Conservation (phyloP, 2,888 invertebrate species). For the Napeogenes inachia region DNA sequence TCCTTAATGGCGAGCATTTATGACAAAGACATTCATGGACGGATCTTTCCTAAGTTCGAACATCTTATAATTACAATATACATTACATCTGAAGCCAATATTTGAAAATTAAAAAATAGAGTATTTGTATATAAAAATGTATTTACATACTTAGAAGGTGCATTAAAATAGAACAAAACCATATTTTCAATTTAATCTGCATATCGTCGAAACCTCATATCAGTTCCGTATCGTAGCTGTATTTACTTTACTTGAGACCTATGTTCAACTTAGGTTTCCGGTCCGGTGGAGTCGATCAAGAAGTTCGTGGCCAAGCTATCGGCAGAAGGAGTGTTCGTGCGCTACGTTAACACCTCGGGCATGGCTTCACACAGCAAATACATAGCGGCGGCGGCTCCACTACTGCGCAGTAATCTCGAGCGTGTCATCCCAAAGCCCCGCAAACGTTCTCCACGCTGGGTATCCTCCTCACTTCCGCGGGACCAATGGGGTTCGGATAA, state of each 20-base stretch:
- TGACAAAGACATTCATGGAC: too few species aligned
- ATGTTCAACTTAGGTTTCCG: constrained; percentile 81
- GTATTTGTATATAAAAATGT: too few species aligned
- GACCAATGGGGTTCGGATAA: constrained; percentile 82
- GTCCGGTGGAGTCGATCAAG: constrained; percentile 83
- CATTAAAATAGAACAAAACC: too few species aligned
- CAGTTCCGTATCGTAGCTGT: too few species aligned
- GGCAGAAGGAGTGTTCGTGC: constrained; percentile 88
- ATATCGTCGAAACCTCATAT: too few species aligned
- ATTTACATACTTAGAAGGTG: too few species aligned
- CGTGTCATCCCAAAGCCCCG: constrained; percentile 89
- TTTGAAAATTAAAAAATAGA: too few species aligned
- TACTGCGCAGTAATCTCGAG: constrained; percentile 85
- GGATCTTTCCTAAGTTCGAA: too few species aligned
- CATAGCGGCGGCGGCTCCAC: constrained; percentile 90
- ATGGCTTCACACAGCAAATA: constrained; percentile 97
- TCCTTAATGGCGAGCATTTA: too few species aligned
- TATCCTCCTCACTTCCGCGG: constrained; percentile 95
- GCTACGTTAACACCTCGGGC: constrained; percentile 90
- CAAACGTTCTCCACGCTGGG: constrained; percentile 89
- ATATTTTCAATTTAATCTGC: too few species aligned
- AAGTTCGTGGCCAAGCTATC: constrained; percentile 83
- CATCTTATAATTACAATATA: too few species aligned
- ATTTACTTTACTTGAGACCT: not conserved
- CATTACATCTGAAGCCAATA: too few species aligned